Evolutionary conservation across 2,797 vertebrate species (phyloP), one percentile per base, ranked within the genome.

Genomic region (Sebastes melanostomus): DNA sequence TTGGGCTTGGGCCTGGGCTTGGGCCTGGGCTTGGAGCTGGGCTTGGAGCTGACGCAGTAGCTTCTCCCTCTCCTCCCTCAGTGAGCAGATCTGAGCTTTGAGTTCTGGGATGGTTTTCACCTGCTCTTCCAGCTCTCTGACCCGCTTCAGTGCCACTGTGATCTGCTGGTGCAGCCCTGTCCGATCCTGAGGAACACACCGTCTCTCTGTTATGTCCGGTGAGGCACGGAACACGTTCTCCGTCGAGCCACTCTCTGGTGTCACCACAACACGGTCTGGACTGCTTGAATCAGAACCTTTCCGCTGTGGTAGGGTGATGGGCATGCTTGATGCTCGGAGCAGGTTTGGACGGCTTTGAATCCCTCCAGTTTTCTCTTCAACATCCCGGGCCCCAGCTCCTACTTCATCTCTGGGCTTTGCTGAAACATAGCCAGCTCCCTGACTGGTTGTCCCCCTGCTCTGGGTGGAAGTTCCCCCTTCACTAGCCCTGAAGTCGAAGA

Each of bases 261-360:
- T 93, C 52, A 30, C 80, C 4, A 2, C 8, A 22, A 25, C 66
- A 0, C 94, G 93, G 27, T 96, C 93, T 8, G 94, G 89, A 52
- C 84, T 87, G 83, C 84, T 94, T 42, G 95, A 96, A 20, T 96
- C 95, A 0, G 90, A 94, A 34, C 80, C 89, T 85, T 96, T 97
- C 36, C 95, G 92, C 4, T 96, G 96, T 0, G 93, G 97, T 61
- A 99, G 94, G 0, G 97, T 96, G 3, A 96, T 95, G 0, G 98
- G 98, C 97, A 99, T 97, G 93, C 98, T 99, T 63, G 97, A 97
- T 1, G 98, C 96, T 85, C 98, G 93, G 63, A 98, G 90, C 52
- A 99, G 94, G 86, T 98, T 97, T 0, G 98, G 98, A 22, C 97
- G 96, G 5, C 91, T 93, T 63, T 95, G 94, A 71, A 91, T 91